A percentile compares a stretch with the other conserved stretches of the same genome.
Evolutionary conservation across 2,113 vertebrate genomes (phyloP).

Genomic region (Lepisosteus oculatus): DNA sequence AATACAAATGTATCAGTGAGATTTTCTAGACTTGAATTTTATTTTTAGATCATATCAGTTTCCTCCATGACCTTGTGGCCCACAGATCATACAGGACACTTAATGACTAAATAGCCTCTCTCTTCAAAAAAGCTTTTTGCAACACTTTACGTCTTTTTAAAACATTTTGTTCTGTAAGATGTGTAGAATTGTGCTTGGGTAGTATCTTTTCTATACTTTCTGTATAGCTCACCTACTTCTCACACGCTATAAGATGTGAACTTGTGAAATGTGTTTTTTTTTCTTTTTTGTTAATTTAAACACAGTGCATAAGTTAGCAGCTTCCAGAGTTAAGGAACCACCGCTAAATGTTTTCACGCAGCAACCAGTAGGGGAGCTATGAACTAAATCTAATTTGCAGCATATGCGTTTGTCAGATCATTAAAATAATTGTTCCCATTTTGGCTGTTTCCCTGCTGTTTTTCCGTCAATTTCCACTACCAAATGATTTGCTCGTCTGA

Average conservation of each 20-base stretch:
- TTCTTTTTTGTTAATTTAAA: slow-evolving; percentile 7
- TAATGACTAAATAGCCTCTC: too few relatives aligned
- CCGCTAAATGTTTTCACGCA: slow-evolving; percentile 64
- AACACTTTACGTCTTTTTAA: too few relatives aligned
- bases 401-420: slow-evolving; percentile 93
- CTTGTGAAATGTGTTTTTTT: slow-evolving; percentile 8
- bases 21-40: too few relatives aligned
- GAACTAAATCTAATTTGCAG: slow-evolving; percentile 90
- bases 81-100: too few relatives aligned
- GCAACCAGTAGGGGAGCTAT: slow-evolving; percentile 79
- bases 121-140: too few relatives aligned
- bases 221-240: slow-evolving; percentile 10
- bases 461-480: slow-evolving; percentile 87
- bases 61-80: too few relatives aligned
- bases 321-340: slow-evolving; percentile 54
- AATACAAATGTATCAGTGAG: too few relatives aligned
- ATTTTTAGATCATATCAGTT: too few relatives aligned
- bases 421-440: slow-evolving; percentile 99
- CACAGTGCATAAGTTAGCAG: slow-evolving; percentile 71
- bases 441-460: slow-evolving; percentile 95
- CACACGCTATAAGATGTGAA: slow-evolving; percentile 13
- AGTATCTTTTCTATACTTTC: too few relatives aligned
- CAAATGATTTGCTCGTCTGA: slow-evolving; percentile 92
- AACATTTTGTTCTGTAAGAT: too few relatives aligned
- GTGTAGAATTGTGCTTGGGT: too few relatives aligned